Evolutionary conservation across 1,140 invertebrate species (phyloP).

Genomic region (Platorchestia sp.): DNA sequence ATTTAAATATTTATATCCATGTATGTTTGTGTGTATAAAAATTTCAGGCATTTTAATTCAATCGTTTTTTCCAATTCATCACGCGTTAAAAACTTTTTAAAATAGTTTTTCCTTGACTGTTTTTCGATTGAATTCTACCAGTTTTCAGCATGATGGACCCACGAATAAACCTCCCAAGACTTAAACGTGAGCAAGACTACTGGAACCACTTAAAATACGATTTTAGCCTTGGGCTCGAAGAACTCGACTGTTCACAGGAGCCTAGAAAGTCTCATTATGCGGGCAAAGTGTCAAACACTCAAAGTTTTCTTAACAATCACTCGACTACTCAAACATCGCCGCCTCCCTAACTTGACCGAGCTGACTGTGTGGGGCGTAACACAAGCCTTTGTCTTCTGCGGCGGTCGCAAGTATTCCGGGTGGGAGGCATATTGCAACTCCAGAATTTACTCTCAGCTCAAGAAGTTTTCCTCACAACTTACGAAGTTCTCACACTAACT

Average conservation of each 20-base stretch:
- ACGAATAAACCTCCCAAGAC: no score
- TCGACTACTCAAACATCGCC: not conserved
- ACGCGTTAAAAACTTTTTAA: no score
- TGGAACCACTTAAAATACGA: not conserved
- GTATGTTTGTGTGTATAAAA: no score
- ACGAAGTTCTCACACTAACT: not conserved
- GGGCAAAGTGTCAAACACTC: conserved; percentile 5
- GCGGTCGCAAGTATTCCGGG: not conserved
- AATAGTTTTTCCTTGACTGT: no score
- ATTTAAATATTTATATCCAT: no score
- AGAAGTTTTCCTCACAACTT: not conserved
- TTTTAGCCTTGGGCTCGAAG: not conserved
- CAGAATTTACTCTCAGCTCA: not conserved
- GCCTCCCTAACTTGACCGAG: not conserved
- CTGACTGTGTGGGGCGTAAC: not conserved
- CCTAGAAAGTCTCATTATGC: conserved; percentile 21
- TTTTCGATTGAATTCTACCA: no score
- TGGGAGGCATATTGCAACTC: not conserved
- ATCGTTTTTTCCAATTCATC: no score
- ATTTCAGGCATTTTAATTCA: no score
- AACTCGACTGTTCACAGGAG: not conserved
- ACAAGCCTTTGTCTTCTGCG: not conserved
- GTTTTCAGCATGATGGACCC: no score
- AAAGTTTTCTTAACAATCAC: conserved; percentile 21
- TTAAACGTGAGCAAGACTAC: not conserved